phyloP scores from a whole-genome alignment of 2,113 vertebrate genomes.

The Alethe castanea region DNA sequence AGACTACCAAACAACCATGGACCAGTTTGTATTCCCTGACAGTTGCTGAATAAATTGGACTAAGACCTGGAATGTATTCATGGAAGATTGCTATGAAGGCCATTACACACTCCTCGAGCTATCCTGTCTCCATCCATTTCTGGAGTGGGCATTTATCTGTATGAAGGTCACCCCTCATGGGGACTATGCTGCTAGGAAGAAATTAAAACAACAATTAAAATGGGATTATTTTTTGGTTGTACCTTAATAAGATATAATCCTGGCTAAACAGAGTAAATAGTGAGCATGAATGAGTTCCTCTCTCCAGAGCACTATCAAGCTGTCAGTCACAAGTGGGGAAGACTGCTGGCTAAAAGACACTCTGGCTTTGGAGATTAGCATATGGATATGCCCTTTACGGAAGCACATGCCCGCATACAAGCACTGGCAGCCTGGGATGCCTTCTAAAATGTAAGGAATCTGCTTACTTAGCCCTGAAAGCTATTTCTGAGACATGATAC shows the following conservation, averaged over 20 bases:
- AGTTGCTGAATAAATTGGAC: neutral
- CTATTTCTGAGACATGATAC: conserved; percentile 32
- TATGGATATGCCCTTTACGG: conserved; percentile 12
- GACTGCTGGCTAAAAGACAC: conserved; percentile 27
- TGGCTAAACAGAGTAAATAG: conserved; percentile 20
- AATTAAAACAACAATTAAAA: conserved; percentile 40
- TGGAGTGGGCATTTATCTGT: neutral
- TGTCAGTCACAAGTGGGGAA: conserved; percentile 10
- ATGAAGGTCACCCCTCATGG: conserved; percentile 14
- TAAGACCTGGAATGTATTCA: neutral
- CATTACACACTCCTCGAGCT: neutral
- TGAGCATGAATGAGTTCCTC: neutral
- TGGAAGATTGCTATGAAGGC: neutral
- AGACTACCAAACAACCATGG: neutral
- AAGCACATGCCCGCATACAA: neutral
- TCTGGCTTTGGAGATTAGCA: conserved; percentile 7
- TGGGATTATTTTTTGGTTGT: neutral
- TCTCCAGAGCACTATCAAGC: neutral
- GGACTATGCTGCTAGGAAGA: neutral
- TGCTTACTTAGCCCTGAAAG: conserved; percentile 22
- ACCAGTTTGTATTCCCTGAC: neutral
- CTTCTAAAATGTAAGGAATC: conserved; percentile 12
- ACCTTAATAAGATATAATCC: neutral
- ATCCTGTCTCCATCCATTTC: neutral
- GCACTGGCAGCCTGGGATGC: neutral